A percentile compares a stretch with the other conserved stretches of the same genome.
phyloP scores from a whole-genome alignment of 1,140 invertebrate species.

The Oreohelix idahoensis region DNA sequence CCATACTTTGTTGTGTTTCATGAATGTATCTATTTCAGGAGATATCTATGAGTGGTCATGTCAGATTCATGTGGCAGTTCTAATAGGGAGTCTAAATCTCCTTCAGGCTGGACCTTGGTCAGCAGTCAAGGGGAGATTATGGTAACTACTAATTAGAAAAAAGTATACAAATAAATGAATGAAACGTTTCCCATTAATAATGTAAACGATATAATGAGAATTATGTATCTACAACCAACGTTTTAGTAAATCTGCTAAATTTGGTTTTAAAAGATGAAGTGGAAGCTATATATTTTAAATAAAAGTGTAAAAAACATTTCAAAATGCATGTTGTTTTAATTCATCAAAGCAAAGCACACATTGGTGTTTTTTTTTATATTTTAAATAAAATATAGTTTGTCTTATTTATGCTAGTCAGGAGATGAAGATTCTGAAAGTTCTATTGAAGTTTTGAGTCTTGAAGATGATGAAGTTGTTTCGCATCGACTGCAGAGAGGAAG shows the following conservation, averaged over 20 bases:
- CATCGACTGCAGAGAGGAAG: not conserved
- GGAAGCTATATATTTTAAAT: not conserved
- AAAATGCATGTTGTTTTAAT: no score
- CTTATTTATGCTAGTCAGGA: constrained; percentile 10
- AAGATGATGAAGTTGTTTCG: constrained; percentile 4
- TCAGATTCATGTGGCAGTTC: not conserved
- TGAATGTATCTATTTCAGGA: not conserved
- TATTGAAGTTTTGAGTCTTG: constrained; percentile 21
- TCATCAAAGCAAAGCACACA: no score
- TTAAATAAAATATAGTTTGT: not conserved
- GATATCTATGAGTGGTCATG: constrained; percentile 6
- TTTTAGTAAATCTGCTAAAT: no score
- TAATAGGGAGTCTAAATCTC: not conserved
- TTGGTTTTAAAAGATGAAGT: no score
- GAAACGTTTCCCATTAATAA: no score
- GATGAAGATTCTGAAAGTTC: constrained; percentile 35
- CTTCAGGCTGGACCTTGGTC: constrained; percentile 21
- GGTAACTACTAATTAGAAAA: constrained; percentile 5
- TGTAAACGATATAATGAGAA: no score
- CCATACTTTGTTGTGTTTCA: no score
- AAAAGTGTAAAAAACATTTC: not conserved
- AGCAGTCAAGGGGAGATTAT: constrained; percentile 33
- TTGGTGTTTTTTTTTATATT: not conserved
- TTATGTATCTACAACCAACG: no score
- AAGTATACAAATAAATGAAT: no score